Percentiles rank a stretch among this genome's conserved stretches.
phyloP scores from a whole-genome alignment of 2,797 vertebrate species.

The Synanceia verrucosa region DNA sequence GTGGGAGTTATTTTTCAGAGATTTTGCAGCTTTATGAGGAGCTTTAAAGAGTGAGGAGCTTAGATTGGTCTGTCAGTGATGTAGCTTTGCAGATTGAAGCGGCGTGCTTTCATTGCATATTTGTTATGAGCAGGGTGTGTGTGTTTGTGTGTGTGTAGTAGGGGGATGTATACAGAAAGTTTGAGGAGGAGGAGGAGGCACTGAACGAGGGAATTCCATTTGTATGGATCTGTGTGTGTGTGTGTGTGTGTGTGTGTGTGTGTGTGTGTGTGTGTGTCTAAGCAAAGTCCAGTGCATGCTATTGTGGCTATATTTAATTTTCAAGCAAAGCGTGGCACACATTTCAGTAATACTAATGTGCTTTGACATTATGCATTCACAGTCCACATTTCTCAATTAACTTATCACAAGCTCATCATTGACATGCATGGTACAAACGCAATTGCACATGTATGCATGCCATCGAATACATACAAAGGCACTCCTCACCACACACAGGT shows the following conservation, averaged over 20 bases:
- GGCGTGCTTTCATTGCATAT: constrained; percentile 65
- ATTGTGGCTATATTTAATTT: constrained; percentile 22
- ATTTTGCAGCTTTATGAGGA: constrained; percentile 66
- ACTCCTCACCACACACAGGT: constrained; percentile 14
- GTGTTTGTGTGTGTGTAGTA: constrained; percentile 18
- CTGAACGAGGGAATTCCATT: constrained; percentile 72
- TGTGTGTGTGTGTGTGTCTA: constrained; percentile 10
- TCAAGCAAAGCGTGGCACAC: constrained; percentile 2
- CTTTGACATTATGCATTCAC: background rate
- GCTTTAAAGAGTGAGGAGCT: constrained; percentile 70
- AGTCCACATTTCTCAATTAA: background rate
- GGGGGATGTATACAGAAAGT: constrained; percentile 56
- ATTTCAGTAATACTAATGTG: background rate
- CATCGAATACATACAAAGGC: background rate
- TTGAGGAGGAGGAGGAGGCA: constrained; percentile 49
- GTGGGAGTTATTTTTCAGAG: constrained; percentile 71
- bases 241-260: constrained; percentile 29
- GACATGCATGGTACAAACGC: constrained; percentile 19
- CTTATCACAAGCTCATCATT: constrained; percentile 11
- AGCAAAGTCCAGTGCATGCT: constrained; percentile 6
- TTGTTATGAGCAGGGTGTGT: constrained; percentile 56
- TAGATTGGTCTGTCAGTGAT: constrained; percentile 63
- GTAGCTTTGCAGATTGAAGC: constrained; percentile 68
- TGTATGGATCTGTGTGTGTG: constrained; percentile 46
- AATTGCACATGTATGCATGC: constrained; percentile 5